phyloP scores from a whole-genome alignment of 2,113 vertebrate genomes.

The Nothocercus nigrocapillus region DNA sequence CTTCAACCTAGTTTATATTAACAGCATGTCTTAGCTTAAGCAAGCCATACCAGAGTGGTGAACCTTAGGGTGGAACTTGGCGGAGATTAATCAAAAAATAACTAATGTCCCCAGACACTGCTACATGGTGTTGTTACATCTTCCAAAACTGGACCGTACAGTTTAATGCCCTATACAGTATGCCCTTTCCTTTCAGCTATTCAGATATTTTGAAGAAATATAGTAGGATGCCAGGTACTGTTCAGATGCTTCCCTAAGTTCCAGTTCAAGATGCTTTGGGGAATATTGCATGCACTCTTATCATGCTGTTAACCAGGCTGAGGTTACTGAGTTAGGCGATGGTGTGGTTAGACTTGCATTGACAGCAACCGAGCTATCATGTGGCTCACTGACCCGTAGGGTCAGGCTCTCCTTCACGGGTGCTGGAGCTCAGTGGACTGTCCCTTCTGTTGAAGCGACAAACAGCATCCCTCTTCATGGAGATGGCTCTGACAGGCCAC shows the following conservation, averaged over 20 bases:
- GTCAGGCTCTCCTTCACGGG: neutral
- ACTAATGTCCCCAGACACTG: neutral
- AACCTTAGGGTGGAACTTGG: neutral
- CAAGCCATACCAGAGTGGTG: accelerated
- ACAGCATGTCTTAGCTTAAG: neutral
- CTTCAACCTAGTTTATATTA: neutral
- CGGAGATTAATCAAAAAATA: neutral
- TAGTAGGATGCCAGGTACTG: neutral
- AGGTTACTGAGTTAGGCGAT: neutral
- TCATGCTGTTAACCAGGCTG: neutral
- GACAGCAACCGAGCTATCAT: neutral
- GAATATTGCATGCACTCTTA: neutral
- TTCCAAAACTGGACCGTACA: neutral
- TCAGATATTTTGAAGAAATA: neutral
- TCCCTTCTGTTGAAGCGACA: neutral
- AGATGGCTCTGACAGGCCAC: neutral
- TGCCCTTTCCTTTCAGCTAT: neutral
- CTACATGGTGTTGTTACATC: neutral
- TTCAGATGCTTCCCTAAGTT: neutral
- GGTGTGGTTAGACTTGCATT: neutral
- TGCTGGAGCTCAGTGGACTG: neutral
- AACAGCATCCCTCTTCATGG: neutral
- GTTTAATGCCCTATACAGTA: too few relatives aligned
- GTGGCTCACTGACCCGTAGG: neutral
- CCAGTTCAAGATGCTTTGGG: neutral